Base-by-base conservation (phyloP, 2,797 vertebrate species). In the Acrossocheilus wenchowensis region DNA sequence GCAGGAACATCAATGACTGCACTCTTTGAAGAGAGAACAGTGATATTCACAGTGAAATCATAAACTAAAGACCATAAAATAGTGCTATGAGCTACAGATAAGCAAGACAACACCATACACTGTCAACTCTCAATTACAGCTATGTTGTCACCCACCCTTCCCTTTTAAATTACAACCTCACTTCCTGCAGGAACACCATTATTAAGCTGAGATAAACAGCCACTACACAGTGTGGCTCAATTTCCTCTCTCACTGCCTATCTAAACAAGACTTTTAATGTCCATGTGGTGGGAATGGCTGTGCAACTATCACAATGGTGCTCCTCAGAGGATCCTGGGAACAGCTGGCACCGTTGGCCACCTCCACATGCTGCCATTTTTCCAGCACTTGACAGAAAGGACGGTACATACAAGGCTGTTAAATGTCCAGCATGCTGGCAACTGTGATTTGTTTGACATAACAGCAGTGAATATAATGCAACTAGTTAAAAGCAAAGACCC, bases 131-230 rank as follows among this genome's bases (percentile, higher is more conserved):
- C 68, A 73, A 77, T 80, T 79, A 86, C 71, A 87, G 74, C 26
- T 30, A 48, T 81, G 52, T 80, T 60, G 12, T 85, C 80, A 57
- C 10, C 57, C 30, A 60, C 57, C 74, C 39, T 48, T 48, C 79
- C 78, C 72, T 54, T 84, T 83, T 50, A 75, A 85, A 88, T 81
- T 73, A 88, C 69, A 45, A 72, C 74, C 78, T 82, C 60, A 48
- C 84, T 82, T 87, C 82, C 88, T 87, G 78, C 48, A 73, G 60
- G 71, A 82, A 83, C 50, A 79, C 85, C 82, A 86, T 87, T 50
- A 89, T 89, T 87, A 83, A 87, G 79, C 64, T 64, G 48, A 84
- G 88, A 90, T 89, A 87, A 90, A 89, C 89, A 85, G 60, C 69
- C 30, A 86, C 89, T 85, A 14, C 6, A 83, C 80, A 75, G 34